phyloP scores from a whole-genome alignment of 2,113 vertebrate genomes.

The Ginglymostoma cirratum region DNA sequence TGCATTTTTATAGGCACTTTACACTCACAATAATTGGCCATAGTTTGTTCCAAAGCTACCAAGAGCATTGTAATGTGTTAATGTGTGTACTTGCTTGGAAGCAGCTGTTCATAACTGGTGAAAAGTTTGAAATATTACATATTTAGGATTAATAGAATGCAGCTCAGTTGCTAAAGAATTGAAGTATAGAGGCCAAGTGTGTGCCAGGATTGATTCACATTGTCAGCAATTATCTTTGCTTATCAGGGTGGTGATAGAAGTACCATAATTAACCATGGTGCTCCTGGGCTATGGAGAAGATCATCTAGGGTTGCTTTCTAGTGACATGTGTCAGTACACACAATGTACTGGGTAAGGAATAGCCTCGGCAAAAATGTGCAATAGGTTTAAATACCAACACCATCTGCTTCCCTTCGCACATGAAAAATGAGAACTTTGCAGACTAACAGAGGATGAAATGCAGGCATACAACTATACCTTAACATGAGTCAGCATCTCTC shows the following conservation, averaged over 20 bases:
- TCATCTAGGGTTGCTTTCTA: neutral
- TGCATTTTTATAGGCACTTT: neutral
- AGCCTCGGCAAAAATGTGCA: neutral
- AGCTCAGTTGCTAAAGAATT: neutral
- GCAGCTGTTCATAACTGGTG: neutral
- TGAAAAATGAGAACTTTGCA: neutral
- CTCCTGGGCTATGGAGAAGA: neutral
- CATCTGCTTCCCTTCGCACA: neutral
- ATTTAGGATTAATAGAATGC: neutral
- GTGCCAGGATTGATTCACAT: neutral
- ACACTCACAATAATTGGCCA: neutral
- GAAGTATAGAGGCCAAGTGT: neutral
- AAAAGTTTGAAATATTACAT: neutral
- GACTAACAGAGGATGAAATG: neutral
- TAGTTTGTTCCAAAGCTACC: neutral
- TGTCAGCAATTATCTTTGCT: neutral
- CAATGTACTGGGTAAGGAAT: neutral
- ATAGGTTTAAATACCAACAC: neutral
- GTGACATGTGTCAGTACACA: neutral
- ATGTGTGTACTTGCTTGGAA: neutral
- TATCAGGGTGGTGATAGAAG: neutral
- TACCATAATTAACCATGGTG: neutral
- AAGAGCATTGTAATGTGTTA: neutral
- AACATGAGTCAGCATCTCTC: neutral
- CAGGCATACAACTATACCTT: neutral